phyloP scores from a whole-genome alignment of 2,797 vertebrate genomes.

The Notolabrus celidotus region DNA sequence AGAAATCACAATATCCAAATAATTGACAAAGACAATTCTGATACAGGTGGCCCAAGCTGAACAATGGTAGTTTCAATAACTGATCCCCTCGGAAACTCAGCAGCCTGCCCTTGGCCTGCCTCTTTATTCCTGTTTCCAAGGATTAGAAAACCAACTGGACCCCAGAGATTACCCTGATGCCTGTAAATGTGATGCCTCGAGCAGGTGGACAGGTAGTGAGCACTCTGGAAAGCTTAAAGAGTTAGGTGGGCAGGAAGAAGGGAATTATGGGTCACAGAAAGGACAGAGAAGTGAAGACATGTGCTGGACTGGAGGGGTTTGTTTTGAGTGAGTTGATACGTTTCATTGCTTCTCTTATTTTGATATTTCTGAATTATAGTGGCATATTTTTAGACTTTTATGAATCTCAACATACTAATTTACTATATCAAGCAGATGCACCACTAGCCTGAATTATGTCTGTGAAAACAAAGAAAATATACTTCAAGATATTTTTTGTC shows the following conservation, averaged over 20 bases:
- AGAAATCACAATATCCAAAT: conserved; percentile 62
- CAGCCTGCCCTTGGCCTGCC: conserved; percentile 60
- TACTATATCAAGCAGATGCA: too few species aligned
- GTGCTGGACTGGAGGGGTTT: conserved; percentile 33
- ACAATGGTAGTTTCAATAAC: conserved; percentile 68
- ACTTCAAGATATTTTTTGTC: too few species aligned
- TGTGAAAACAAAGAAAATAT: too few species aligned
- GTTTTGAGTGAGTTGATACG: conserved; percentile 22
- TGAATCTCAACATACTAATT: too few species aligned
- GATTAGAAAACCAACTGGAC: conserved; percentile 79
- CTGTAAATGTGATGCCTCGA: conserved; percentile 81
- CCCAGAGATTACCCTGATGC: conserved; percentile 68
- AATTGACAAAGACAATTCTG: conserved; percentile 49
- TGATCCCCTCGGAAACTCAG: conserved; percentile 61
- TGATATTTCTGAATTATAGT: background rate
- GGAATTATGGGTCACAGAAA: conserved; percentile 81
- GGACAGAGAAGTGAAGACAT: conserved; percentile 67
- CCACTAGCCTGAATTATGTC: too few species aligned
- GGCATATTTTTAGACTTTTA: too few species aligned
- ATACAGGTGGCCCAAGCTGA: conserved; percentile 67
- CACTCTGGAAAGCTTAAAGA: conserved; percentile 80
- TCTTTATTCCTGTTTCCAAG: conserved; percentile 65
- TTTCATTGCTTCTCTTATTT: conserved; percentile 7
- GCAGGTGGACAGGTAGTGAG: conserved; percentile 83
- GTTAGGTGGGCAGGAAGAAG: conserved; percentile 79